Conservation (phyloP, 2,113 vertebrate species). For the Aptenodytes patagonicus region DNA sequence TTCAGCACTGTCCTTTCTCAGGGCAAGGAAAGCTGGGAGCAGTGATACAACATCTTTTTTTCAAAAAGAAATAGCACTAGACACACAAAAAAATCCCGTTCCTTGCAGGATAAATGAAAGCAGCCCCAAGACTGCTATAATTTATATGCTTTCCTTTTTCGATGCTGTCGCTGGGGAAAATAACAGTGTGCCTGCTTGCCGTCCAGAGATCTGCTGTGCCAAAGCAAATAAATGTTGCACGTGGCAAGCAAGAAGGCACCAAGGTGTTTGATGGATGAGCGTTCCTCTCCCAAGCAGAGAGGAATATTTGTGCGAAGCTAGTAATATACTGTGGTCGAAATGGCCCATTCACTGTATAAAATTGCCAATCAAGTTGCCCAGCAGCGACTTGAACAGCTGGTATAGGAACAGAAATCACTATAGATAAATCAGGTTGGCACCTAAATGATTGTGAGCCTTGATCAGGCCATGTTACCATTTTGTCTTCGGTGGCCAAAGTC, state of each 20-base stretch:
- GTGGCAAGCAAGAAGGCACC: background rate
- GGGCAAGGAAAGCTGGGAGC: background rate
- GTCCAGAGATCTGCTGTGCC: background rate
- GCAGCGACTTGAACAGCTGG: background rate
- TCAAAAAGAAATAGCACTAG: background rate
- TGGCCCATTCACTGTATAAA: background rate
- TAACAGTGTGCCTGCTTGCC: background rate
- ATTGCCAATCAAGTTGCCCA: background rate
- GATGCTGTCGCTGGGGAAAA: background rate
- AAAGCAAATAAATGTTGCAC: background rate
- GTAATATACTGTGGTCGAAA: background rate
- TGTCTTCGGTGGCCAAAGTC: background rate
- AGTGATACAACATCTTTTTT: background rate
- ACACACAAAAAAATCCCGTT: background rate
- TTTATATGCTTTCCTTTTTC: background rate
- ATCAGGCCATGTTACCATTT: background rate
- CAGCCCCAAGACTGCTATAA: background rate
- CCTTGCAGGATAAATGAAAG: background rate
- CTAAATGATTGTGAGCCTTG: background rate
- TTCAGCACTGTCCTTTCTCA: background rate
- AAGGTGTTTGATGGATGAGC: background rate
- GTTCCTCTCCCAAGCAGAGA: background rate
- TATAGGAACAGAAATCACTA: background rate
- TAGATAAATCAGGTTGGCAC: background rate
- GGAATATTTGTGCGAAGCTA: background rate